A percentile compares a stretch with the other conserved stretches of the same genome.
These are phyloP conservation scores for Noctua janthe DNA, from an alignment of 2,888 invertebrate genomes.

Conservation along the genomic window DNA sequence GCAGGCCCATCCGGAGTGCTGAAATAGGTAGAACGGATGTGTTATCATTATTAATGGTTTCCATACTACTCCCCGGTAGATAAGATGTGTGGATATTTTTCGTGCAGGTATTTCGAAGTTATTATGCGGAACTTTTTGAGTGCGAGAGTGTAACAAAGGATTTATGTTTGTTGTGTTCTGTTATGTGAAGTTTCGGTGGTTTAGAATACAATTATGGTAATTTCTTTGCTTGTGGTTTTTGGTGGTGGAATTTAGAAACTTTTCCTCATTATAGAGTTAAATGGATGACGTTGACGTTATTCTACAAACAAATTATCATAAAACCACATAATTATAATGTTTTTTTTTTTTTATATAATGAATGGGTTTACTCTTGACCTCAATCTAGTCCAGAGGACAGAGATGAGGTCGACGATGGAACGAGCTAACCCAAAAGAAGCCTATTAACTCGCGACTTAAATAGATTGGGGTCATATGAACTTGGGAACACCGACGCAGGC, in stretches of 20 bases:
- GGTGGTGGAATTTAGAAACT: constrained; percentile 14
- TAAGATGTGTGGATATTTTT: constrained; percentile 58
- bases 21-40: constrained; percentile 67
- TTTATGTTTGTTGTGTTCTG: constrained; percentile 50
- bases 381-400: too few relatives aligned
- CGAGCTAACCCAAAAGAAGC: too few relatives aligned
- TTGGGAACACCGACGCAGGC: too few relatives aligned
- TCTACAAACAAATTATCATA: neutral
- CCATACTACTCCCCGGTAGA: constrained; percentile 56
- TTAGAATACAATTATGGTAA: constrained; percentile 56
- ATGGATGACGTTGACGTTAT: neutral
- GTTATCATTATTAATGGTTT: constrained; percentile 70
- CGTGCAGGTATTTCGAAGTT: constrained; percentile 55
- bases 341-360: too few relatives aligned
- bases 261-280: constrained; percentile 23
- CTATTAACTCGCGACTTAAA: too few relatives aligned
- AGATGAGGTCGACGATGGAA: too few relatives aligned
- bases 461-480: too few relatives aligned
- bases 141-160: constrained; percentile 53
- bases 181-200: constrained; percentile 44
- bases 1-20: constrained; percentile 62
- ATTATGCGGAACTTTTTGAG: constrained; percentile 63
- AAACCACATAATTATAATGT: constrained; percentile 2
- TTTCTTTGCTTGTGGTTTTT: constrained; percentile 31
- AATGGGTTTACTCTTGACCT: too few relatives aligned